Percentiles rank a stretch among this genome's conserved stretches.
Conservation (phyloP, 2,113 vertebrate species). For the Pomatostomus ruficeps region DNA sequence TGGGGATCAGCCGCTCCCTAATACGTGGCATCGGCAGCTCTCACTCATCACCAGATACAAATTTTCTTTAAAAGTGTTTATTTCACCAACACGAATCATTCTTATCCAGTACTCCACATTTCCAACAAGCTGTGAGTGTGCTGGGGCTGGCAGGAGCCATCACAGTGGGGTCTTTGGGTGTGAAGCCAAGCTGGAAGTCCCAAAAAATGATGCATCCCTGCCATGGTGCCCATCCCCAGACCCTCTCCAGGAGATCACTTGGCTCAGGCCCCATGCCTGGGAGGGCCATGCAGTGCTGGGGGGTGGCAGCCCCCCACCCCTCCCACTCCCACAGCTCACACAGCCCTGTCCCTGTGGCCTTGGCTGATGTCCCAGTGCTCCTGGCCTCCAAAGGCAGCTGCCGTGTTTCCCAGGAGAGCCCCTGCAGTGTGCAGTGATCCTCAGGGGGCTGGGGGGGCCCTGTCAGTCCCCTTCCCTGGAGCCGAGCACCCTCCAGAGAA, state of each 20-base stretch:
- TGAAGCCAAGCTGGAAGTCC: neutral
- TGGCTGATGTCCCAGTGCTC: neutral
- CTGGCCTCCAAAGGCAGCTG: neutral
- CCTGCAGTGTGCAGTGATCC: neutral
- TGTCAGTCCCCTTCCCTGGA: neutral
- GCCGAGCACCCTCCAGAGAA: neutral
- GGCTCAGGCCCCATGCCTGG: accelerated
- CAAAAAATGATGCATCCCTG: accelerated
- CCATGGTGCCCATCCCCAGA: neutral
- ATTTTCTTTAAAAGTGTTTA: neutral
- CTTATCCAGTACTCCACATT: neutral
- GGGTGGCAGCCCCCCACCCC: accelerated
- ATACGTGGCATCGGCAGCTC: accelerated
- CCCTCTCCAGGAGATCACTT: neutral
- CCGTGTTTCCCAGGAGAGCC: neutral
- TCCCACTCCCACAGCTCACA: accelerated
- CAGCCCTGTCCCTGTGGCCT: neutral
- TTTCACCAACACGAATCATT: neutral
- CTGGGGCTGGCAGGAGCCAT: accelerated
- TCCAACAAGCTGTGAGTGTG: accelerated
- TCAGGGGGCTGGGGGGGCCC: no score
- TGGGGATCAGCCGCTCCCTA: neutral
- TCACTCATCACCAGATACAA: neutral
- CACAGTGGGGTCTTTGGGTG: accelerated
- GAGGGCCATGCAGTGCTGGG: neutral